A percentile compares a stretch with the other conserved stretches of the same genome.
Evolutionary conservation across 35 echinoderm and acorn worm genomes (phyloP).

Genomic region (Ophioderma brevispina): DNA sequence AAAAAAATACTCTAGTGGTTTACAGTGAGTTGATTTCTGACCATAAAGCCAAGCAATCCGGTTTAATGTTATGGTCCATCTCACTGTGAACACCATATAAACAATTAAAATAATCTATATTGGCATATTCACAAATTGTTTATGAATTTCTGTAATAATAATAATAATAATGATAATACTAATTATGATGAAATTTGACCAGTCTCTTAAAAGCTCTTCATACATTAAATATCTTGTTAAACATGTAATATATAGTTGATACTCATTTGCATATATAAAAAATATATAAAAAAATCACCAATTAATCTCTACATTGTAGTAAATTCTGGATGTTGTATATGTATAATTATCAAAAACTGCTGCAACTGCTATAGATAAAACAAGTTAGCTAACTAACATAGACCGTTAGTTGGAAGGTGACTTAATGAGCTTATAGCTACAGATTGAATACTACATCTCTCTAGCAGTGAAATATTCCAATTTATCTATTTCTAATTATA

Average conservation of each 20-base stretch:
- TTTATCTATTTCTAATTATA: background rate
- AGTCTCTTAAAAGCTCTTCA: background rate
- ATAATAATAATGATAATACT: no score
- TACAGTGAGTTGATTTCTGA: no score
- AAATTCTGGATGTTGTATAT: constrained; percentile 1
- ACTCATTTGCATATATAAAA: constrained; percentile 11
- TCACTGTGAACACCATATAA: no score
- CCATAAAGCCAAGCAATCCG: no score
- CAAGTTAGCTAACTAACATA: background rate
- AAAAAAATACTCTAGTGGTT: no score
- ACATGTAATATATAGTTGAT: constrained; percentile 3
- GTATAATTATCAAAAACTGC: background rate
- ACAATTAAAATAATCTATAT: no score
- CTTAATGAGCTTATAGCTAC: background rate
- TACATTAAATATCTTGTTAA: background rate
- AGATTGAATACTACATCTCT: background rate
- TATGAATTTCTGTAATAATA: no score
- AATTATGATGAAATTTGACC: no score
- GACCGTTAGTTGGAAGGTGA: background rate
- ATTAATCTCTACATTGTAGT: constrained; percentile 1
- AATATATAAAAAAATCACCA: background rate
- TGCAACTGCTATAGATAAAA: background rate
- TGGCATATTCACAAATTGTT: no score
- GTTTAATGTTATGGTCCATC: no score
- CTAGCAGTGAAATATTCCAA: background rate